Evolutionary conservation across 37 sponge, comb jelly and placozoan species (phyloP).

Genomic region (Bolinopsis microptera): DNA sequence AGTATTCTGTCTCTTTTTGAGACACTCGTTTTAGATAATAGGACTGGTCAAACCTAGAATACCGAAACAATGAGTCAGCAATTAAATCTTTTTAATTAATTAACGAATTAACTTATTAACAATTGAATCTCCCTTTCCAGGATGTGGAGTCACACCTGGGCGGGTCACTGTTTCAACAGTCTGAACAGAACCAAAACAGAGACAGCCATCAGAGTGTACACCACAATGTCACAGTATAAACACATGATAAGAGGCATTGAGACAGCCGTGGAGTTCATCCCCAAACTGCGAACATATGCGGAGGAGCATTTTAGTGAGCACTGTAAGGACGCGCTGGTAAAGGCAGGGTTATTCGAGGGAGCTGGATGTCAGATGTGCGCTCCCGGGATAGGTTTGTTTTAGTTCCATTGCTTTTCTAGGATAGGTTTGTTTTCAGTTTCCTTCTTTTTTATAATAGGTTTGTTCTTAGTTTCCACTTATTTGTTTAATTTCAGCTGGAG

Average conservation of each 20-base stretch:
- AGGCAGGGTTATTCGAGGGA: constrained; percentile 14
- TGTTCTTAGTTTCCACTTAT: too few species aligned
- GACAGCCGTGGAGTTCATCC: background rate
- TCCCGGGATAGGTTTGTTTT: background rate
- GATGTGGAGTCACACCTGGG: constrained; percentile 9
- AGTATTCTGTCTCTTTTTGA: too few species aligned
- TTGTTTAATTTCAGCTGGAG: background rate
- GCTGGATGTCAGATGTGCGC: constrained; percentile 39
- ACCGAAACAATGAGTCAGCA: too few species aligned
- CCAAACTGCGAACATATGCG: background rate
- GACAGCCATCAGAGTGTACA: background rate
- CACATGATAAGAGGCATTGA: background rate
- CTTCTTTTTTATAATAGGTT: too few species aligned
- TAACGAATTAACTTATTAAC: too few species aligned
- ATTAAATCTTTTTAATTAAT: too few species aligned
- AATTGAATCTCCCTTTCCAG: background rate
- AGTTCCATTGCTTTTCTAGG: too few species aligned
- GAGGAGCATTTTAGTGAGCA: background rate
- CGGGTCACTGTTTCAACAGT: background rate
- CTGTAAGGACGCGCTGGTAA: background rate
- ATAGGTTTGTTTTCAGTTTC: too few species aligned
- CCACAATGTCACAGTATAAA: background rate
- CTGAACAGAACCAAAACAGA: background rate
- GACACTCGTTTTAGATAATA: too few species aligned
- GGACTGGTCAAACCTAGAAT: too few species aligned